Conservation (phyloP, 2,888 invertebrate genomes). For the Drosophila fungiperda region DNA sequence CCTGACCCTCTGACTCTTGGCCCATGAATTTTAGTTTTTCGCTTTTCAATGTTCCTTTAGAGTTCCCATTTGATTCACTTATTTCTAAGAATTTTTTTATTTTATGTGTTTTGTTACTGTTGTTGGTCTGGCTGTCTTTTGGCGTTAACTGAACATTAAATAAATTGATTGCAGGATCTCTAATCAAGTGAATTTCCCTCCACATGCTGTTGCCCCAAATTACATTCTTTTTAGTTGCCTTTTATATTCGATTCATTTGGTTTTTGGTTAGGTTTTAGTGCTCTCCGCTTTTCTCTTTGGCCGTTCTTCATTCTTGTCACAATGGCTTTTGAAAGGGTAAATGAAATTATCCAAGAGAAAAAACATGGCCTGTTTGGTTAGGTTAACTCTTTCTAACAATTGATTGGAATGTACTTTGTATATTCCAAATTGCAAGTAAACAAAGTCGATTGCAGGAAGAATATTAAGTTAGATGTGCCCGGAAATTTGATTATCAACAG, state of each 20-base stretch:
- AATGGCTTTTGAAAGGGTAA: constrained; percentile 38
- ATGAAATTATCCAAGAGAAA: constrained; percentile 60
- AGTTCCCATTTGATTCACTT: constrained; percentile 31
- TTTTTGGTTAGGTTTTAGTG: constrained; percentile 14
- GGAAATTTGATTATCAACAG: constrained; percentile 34
- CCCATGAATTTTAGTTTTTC: constrained; percentile 35
- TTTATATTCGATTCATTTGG: constrained; percentile 31
- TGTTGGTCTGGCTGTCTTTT: constrained; percentile 31
- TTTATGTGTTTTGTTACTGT: not conserved
- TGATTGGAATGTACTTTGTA: constrained; percentile 47
- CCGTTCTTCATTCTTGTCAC: constrained; percentile 44
- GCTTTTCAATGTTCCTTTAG: constrained; percentile 22
- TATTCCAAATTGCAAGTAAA: constrained; percentile 35
- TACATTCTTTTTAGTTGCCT: constrained; percentile 34
- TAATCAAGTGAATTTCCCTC: constrained; percentile 38
- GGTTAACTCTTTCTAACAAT: constrained; percentile 34
- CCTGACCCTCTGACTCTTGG: constrained; percentile 4
- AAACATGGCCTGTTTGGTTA: constrained; percentile 37
- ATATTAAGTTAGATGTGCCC: constrained; percentile 33
- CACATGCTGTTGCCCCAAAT: constrained; percentile 33
- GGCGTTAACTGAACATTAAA: constrained; percentile 72
- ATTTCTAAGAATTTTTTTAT: constrained; percentile 11
- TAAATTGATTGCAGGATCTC: constrained; percentile 57
- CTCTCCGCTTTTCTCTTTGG: constrained; percentile 2
- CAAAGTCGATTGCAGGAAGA: constrained; percentile 14